Base-by-base conservation (phyloP, 2,113 vertebrate genomes). In the Seriola dumerili region DNA sequence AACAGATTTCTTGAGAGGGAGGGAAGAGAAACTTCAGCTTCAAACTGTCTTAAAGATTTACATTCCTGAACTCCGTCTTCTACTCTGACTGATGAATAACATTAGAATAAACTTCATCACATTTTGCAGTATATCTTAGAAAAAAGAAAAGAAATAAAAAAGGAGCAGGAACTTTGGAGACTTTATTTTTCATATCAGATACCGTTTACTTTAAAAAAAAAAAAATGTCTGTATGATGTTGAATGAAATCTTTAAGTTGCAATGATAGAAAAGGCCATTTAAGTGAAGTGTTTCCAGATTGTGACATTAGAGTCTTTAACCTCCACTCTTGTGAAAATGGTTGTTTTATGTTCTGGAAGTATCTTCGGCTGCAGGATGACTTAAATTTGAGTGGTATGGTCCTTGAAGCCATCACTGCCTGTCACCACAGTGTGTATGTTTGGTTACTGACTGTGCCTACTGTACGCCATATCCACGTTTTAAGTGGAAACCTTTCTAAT, bases 401-500 rank as follows among this genome's bases (percentile, higher is more conserved):
- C 54, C 54, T 57, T 57, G 23, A 25, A 57, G 54, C 54, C n/a
- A 4, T 54, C 3, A 10, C 52, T 54, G 52, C 52, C 52, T n/a
- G 19, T 72, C 29, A 65, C 76, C 52, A 65, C 69, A 48, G 72
- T 79, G 5, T 85, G 77, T 81, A 19, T 72, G 73, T 71, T 63
- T 68, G 78, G 72, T 82, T 81, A 78, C 72, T 86, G 71, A 88
- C 71, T 86, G 88, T 88, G 88, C 89, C 90, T 92, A 81, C 38
- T 68, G 72, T 89, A 61, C 29, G 80, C 82, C 85, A 86, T 78
- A 72, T 91, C 86, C 89, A 85, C 91, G 87, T 91, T 94, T 91
- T 83, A 90, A 86, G 85, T 88, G 85, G 90, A 90, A 72, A 85
- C 34, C 71, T 89, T 91, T 87, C 77, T 83, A 89, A 85, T 90